phyloP scores from a whole-genome alignment of 1,140 invertebrate genomes.

The Gryllus bimaculatus region DNA sequence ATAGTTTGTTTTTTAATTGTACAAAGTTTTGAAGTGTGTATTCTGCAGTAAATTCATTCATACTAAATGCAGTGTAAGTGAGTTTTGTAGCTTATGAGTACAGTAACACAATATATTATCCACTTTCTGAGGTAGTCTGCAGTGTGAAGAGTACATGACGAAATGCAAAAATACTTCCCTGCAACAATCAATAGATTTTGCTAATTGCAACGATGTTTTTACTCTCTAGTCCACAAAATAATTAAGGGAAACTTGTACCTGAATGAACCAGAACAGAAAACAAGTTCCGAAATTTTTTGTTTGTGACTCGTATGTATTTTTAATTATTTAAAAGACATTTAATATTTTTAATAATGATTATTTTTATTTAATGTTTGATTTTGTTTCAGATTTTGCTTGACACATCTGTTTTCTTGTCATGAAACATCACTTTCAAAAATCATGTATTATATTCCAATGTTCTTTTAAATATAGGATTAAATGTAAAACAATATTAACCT shows the following conservation, averaged over 20 bases:
- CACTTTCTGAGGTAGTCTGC: background rate
- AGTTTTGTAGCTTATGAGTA: background rate
- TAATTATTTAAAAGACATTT: background rate
- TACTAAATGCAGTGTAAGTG: background rate
- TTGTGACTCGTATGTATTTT: background rate
- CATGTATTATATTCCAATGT: background rate
- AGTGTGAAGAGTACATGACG: background rate
- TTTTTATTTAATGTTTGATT: background rate
- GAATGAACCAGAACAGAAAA: background rate
- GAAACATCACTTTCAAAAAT: background rate
- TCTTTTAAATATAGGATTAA: background rate
- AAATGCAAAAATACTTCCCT: background rate
- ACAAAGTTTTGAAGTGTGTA: background rate
- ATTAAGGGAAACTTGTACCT: background rate
- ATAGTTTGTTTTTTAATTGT: too few species aligned
- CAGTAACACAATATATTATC: background rate
- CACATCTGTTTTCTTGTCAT: background rate
- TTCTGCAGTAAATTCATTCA: background rate
- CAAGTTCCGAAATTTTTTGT: background rate
- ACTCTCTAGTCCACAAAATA: background rate
- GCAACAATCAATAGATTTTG: slow-evolving; percentile 1
- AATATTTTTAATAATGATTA: background rate
- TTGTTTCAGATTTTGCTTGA: background rate
- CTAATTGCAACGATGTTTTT: background rate
- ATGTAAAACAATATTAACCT: background rate